Base-by-base conservation (phyloP, 2,113 vertebrate species). In the Lagopus muta region DNA sequence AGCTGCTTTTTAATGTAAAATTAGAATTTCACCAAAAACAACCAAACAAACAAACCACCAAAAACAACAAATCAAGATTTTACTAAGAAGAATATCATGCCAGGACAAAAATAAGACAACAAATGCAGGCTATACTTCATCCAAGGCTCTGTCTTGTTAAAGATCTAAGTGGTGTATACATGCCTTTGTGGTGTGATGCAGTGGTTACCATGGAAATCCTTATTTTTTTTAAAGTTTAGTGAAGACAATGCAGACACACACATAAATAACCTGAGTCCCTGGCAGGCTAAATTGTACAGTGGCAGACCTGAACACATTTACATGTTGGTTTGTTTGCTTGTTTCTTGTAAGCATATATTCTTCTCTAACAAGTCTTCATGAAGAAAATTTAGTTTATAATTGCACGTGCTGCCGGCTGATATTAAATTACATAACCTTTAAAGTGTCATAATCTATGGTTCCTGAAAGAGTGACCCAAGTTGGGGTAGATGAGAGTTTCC, bases 141-240 rank as follows among this genome's bases (percentile, higher is more conserved):
- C 71, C 18, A 28, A 89, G 82, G 73, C 19, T 91, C 55, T 79
- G 50, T 30, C 66, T 94, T 86, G 87, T 97, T 94, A 94, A 75
- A 96, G 61, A 90, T 85, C 47, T 82, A 89, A 82, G 73, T 90
- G 55, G 34, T 12, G 7, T 74, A 47, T 76, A 67, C 34, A 60
- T 80, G 54, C 12, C 82, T 94, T 93, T 94, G 75, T 90, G 92
- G 62, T 74, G 38, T 83, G 78, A 86, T 36, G 47, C 74, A 93
- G 40, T 93, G 82, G 97, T 97, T 95, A 75, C 89, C 92, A 95
- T 96, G 96, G 90, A 89, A 90, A 92, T 96, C 66, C 61, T 4
- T 78, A 16, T 60, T 73, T 76, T 93, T 89, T 92, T 96, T 84
- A 66, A 96, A 93, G 45, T 86, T 95, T 90, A 93, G 73, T 89